Evolutionary conservation across 2,888 invertebrate genomes (phyloP).

Genomic region (Pseudolycoriella hygida): DNA sequence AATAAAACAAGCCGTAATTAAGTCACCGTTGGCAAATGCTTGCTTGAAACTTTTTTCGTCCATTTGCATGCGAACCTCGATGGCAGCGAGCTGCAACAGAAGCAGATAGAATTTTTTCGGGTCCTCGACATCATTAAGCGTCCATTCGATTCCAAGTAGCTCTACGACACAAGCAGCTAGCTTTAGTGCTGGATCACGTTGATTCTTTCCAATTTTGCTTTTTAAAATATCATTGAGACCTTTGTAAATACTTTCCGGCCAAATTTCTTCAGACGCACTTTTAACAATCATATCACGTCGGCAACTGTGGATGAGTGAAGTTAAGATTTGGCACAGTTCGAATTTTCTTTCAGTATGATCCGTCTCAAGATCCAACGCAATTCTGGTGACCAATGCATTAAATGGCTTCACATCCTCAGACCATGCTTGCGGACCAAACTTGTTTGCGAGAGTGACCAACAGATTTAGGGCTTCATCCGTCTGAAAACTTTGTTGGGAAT

Average conservation of each 20-base stretch:
- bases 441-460: conserved; percentile 52
- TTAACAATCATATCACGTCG: conserved; percentile 45
- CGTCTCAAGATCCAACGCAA: conserved; percentile 72
- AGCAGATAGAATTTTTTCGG: conserved; percentile 68
- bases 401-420: conserved; percentile 60
- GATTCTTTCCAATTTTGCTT: conserved; percentile 72
- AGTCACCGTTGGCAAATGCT: conserved; percentile 54
- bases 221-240: conserved; percentile 68
- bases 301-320: conserved; percentile 55
- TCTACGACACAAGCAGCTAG: conserved; percentile 66
- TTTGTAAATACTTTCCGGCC: conserved; percentile 67
- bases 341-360: conserved; percentile 82
- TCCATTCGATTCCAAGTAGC: conserved; percentile 71
- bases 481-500: conserved; percentile 73
- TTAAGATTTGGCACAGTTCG: conserved; percentile 64
- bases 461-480: conserved; percentile 76
- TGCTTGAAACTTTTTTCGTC: conserved; percentile 73
- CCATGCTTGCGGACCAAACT: conserved; percentile 60
- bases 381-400: conserved; percentile 64
- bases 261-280: conserved; percentile 51
- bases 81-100: conserved; percentile 70
- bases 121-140: conserved; percentile 56
- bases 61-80: conserved; percentile 86
- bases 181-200: conserved; percentile 76
- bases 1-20: conserved; percentile 67